Percentiles rank a stretch among this genome's conserved stretches.
These are phyloP conservation scores for Oegoconia quadripuncta DNA, from an alignment of 2,888 invertebrate species.

Conservation along the genomic window DNA sequence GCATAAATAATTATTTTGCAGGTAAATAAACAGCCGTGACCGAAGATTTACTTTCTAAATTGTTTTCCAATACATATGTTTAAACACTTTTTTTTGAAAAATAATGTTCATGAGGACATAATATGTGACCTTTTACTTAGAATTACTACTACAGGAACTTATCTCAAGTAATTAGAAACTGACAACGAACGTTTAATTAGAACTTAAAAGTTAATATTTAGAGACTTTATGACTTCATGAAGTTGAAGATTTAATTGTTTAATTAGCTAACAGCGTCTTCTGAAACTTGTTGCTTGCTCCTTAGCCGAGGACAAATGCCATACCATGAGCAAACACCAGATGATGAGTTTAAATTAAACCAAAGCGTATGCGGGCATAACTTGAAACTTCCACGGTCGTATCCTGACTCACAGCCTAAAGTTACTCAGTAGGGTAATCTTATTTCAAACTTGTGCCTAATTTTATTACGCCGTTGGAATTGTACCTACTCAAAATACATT, in stretches of 20 bases:
- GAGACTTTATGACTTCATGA: too few species aligned
- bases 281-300: neutral
- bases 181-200: too few species aligned
- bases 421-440: conserved; percentile 14
- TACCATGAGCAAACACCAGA: neutral
- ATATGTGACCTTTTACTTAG: too few species aligned
- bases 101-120: too few species aligned
- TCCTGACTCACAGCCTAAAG: conserved; percentile 5
- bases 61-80: too few species aligned
- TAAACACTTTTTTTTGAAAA: too few species aligned
- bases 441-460: conserved; percentile 17
- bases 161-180: too few species aligned
- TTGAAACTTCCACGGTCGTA: conserved; percentile 12
- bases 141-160: too few species aligned
- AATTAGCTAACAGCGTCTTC: neutral
- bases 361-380: conserved; percentile 20
- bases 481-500: conserved; percentile 8
- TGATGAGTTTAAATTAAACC: conserved; percentile 6
- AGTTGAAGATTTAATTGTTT: neutral
- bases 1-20: too few species aligned
- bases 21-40: too few species aligned
- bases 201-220: too few species aligned
- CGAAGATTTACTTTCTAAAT: too few species aligned
- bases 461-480: conserved; percentile 13
- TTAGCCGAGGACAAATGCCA: neutral